Evolutionary conservation across 2,113 vertebrate genomes (phyloP).

Genomic region (Dipodomys merriami): DNA sequence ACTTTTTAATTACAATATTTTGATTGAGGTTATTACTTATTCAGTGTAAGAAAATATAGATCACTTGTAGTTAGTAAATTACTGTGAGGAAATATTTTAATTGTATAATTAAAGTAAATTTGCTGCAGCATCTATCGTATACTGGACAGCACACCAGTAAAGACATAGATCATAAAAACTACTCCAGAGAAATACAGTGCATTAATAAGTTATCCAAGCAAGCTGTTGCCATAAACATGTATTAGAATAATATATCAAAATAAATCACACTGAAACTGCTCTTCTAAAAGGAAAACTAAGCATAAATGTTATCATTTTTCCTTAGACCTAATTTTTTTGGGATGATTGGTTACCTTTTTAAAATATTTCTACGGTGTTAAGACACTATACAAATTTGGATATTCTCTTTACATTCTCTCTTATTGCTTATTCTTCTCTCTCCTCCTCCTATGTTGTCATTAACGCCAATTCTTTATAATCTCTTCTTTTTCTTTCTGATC

Average conservation of each 20-base stretch:
- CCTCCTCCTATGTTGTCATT: not conserved
- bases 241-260: constrained; percentile 10
- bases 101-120: constrained; percentile 64
- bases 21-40: not conserved
- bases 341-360: not conserved
- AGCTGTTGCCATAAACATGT: constrained; percentile 14
- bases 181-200: constrained; percentile 4
- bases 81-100: constrained; percentile 30
- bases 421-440: not conserved
- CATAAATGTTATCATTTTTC: not conserved
- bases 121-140: constrained; percentile 33
- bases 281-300: constrained; percentile 33
- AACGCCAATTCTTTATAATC: not conserved
- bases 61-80: constrained; percentile 7
- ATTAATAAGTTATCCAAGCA: constrained; percentile 22
- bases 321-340: not conserved
- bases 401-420: not conserved
- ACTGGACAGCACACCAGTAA: not conserved
- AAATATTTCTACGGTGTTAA: not conserved
- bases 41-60: not conserved
- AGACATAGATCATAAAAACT: not conserved
- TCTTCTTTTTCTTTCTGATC: constrained; percentile 3
- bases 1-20: constrained; percentile 3
- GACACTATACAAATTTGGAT: not conserved
- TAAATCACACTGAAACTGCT: constrained; percentile 3